These are phyloP conservation scores for Miniopterus natalensis DNA, from an alignment of 2,113 vertebrate species.

Conservation along the genomic window DNA sequence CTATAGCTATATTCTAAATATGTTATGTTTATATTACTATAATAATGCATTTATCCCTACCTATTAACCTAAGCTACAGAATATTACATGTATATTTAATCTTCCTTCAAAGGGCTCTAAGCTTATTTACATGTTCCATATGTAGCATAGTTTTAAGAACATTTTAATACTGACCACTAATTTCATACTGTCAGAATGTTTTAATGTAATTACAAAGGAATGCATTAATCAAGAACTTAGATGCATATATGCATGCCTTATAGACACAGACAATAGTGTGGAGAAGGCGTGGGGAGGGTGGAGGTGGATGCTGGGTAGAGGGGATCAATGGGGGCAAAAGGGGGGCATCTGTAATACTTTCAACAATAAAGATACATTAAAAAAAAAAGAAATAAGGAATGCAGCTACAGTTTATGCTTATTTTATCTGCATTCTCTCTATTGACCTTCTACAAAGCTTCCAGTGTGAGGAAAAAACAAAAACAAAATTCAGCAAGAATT, in stretches of 20 bases:
- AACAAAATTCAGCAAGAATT: conserved; percentile 69
- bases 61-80: conserved; percentile 85
- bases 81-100: conserved; percentile 87
- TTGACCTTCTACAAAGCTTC: conserved; percentile 57
- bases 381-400: conserved; percentile 43
- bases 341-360: too few species aligned
- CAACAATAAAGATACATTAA: too few species aligned
- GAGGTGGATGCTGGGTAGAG: too few species aligned
- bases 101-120: conserved; percentile 82
- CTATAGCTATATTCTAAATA: conserved; percentile 80
- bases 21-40: conserved; percentile 82
- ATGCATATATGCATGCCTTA: too few species aligned
- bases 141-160: conserved; percentile 79
- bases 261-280: too few species aligned
- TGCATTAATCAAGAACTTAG: neutral
- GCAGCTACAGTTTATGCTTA: conserved; percentile 64
- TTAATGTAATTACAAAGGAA: conserved; percentile 80
- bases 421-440: conserved; percentile 73
- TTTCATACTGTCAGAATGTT: conserved; percentile 80
- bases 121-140: conserved; percentile 86
- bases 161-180: conserved; percentile 82
- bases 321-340: too few species aligned
- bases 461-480: conserved; percentile 32
- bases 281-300: too few species aligned
- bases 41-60: conserved; percentile 77